Conservation (phyloP, 2,888 invertebrate species). For the Prenolepis imparis region DNA sequence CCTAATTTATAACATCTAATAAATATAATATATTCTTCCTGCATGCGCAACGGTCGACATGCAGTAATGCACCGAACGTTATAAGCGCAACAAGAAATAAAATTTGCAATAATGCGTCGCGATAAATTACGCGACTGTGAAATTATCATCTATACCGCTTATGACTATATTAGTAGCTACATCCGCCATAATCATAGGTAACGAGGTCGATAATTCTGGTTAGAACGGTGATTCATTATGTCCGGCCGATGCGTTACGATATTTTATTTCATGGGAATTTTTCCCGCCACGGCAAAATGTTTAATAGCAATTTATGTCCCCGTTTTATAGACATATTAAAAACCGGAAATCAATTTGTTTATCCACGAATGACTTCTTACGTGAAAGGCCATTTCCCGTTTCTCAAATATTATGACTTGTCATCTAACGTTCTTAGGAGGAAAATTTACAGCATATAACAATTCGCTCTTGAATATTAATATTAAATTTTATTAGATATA, state of each 20-base stretch:
- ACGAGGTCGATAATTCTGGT: constrained; percentile 46
- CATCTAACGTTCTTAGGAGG: neutral
- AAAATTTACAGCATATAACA: neutral
- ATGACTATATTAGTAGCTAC: constrained; percentile 45
- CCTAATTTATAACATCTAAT: neutral
- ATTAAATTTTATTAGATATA: no score
- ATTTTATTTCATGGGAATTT: constrained; percentile 20
- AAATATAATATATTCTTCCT: neutral
- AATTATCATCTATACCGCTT: constrained; percentile 60
- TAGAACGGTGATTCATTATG: constrained; percentile 65
- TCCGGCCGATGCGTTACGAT: constrained; percentile 33
- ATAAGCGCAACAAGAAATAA: constrained; percentile 41
- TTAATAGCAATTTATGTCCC: constrained; percentile 42
- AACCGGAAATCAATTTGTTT: constrained; percentile 67
- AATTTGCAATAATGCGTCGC: constrained; percentile 55
- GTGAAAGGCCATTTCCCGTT: constrained; percentile 68
- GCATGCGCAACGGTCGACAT: constrained; percentile 50
- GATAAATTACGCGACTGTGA: constrained; percentile 56
- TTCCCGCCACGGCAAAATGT: constrained; percentile 1
- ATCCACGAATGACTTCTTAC: constrained; percentile 59
- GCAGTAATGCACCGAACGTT: constrained; percentile 14
- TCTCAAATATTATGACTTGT: constrained; percentile 57
- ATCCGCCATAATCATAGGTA: constrained; percentile 47
- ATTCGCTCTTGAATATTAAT: neutral
- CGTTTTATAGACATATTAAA: constrained; percentile 1